Evolutionary conservation across 2,797 vertebrate species (phyloP).

Genomic region (Sphenopsis melanotis): DNA sequence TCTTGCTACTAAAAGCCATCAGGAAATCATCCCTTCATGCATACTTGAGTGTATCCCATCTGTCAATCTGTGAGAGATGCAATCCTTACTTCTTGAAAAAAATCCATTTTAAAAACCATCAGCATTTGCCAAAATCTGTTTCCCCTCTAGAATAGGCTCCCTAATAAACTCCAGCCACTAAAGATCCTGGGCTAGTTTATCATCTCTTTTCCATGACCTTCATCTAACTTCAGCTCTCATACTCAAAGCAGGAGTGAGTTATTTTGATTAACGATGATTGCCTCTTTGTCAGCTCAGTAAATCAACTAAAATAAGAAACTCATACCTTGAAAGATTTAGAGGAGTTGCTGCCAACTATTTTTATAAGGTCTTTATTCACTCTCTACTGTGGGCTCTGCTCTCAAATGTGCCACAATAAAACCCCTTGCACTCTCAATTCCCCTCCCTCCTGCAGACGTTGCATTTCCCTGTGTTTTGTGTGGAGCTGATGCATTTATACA

Average conservation of each 20-base stretch:
- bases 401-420: conserved; percentile 5
- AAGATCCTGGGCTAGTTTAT: neutral
- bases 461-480: neutral
- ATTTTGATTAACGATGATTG: conserved; percentile 68
- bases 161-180: conserved; percentile 3
- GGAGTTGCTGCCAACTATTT: conserved; percentile 33
- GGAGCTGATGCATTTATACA: neutral
- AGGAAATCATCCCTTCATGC: neutral
- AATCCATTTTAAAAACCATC: neutral
- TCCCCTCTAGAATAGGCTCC: neutral
- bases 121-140: neutral
- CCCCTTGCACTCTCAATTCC: neutral
- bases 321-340: conserved; percentile 61
- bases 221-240: conserved; percentile 48
- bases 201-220: conserved; percentile 60
- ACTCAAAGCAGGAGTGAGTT: conserved; percentile 46
- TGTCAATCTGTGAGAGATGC: neutral
- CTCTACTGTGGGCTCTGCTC: neutral
- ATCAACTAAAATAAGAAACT: conserved; percentile 67
- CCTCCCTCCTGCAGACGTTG: neutral
- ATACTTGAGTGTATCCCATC: neutral
- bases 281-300: conserved; percentile 58
- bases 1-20: neutral
- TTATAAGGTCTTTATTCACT: conserved; percentile 46
- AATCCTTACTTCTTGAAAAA: neutral